A percentile compares a stretch with the other conserved stretches of the same genome.
phyloP scores from a whole-genome alignment of 2,797 vertebrate genomes.

The Hoplostethus atlanticus region DNA sequence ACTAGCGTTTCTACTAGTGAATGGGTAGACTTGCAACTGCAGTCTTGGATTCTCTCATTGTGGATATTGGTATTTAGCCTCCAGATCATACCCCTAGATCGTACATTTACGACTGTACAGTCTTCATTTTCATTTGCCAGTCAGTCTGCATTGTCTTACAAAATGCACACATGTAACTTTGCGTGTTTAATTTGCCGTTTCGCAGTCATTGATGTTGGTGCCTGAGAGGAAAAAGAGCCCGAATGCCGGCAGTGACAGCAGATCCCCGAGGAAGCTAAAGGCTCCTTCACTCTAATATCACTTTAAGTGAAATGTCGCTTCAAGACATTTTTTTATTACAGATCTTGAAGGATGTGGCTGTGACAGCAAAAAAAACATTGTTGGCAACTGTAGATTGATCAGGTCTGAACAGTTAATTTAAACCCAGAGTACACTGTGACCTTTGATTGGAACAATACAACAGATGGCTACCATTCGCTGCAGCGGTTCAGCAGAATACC shows the following conservation, averaged over 20 bases:
- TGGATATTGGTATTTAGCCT: not conserved
- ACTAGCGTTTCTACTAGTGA: not conserved
- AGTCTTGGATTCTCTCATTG: not conserved
- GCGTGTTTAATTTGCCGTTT: not conserved
- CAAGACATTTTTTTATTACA: not conserved
- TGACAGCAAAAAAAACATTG: not conserved
- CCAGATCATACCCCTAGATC: too few relatives aligned
- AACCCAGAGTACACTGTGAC: not conserved
- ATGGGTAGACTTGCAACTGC: not conserved
- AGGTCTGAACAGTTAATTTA: not conserved
- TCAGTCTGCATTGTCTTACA: not conserved
- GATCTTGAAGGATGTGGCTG: not conserved
- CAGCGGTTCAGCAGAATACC: too few relatives aligned
- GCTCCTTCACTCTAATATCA: not conserved
- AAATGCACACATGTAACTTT: not conserved
- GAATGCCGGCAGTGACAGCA: not conserved
- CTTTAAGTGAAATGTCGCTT: not conserved
- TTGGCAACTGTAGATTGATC: not conserved
- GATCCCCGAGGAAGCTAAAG: not conserved
- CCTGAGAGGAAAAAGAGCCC: not conserved
- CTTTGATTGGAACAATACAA: not conserved
- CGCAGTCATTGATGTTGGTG: too few relatives aligned
- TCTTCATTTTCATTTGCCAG: too few relatives aligned
- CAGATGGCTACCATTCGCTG: too few relatives aligned
- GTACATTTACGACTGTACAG: too few relatives aligned